These are phyloP conservation scores for Ctenoplectra terminalis DNA, from an alignment of 1,140 invertebrate genomes.

Conservation along the genomic window DNA sequence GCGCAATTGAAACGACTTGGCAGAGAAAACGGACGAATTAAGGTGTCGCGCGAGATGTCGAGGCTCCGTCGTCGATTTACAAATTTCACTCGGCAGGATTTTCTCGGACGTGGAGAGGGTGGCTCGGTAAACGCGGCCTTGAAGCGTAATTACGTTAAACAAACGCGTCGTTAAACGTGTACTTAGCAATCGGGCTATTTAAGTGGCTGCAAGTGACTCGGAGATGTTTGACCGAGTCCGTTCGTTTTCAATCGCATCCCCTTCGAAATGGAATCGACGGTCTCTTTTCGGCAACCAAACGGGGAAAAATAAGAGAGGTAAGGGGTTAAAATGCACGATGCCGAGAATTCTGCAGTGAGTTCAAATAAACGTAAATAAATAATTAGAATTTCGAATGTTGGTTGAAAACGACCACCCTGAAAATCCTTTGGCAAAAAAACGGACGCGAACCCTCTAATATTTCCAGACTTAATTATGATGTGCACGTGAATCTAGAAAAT, in stretches of 20 bases:
- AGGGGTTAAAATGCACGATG: not conserved
- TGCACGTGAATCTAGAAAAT: conserved; percentile 13
- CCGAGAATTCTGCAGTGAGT: not conserved
- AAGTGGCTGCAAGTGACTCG: conserved; percentile 1
- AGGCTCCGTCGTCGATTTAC: not conserved
- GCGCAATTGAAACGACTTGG: not conserved
- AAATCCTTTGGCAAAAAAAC: not conserved
- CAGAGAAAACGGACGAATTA: not conserved
- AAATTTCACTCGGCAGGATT: not conserved
- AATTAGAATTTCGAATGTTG: conserved; percentile 12
- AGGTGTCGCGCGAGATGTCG: no score
- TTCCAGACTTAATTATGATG: conserved; percentile 31
- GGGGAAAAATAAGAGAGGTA: no score
- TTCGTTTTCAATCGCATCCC: not conserved
- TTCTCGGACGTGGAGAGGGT: not conserved
- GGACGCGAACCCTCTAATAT: not conserved
- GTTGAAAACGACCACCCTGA: not conserved
- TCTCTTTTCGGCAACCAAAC: no score
- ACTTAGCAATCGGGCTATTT: conserved; percentile 12
- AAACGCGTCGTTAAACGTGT: conserved; percentile 17
- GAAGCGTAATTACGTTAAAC: conserved; percentile 22
- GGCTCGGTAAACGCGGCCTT: conserved; percentile 18
- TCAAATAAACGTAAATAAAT: not conserved
- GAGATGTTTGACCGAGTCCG: not conserved
- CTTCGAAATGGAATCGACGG: not conserved